Conservation (phyloP, 2,888 invertebrate species). For the Trypoxylon attenuatum region DNA sequence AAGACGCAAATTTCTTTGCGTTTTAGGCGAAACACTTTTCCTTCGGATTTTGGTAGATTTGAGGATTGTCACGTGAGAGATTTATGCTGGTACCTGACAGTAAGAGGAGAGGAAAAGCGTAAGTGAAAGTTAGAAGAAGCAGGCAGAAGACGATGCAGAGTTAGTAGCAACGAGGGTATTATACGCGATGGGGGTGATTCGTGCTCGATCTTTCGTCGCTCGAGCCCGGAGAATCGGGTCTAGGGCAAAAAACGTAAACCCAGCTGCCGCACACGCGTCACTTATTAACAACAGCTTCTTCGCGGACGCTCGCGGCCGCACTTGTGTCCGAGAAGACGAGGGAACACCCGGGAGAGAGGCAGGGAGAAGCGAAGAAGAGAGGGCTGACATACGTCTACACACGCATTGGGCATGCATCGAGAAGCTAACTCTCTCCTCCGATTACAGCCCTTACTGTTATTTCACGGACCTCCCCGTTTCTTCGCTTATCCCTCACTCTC, state of each 20-base stretch:
- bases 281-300: conserved; percentile 68
- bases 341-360: too few relatives aligned
- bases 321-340: conserved; percentile 52
- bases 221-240: conserved; percentile 55
- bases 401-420: too few relatives aligned
- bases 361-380: too few relatives aligned
- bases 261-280: conserved; percentile 73
- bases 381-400: too few relatives aligned
- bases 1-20: too few relatives aligned
- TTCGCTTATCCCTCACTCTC: background rate
- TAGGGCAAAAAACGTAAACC: conserved; percentile 63
- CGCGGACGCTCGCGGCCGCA: conserved; percentile 45
- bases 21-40: too few relatives aligned
- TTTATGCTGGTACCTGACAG: too few relatives aligned
- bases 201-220: conserved; percentile 61
- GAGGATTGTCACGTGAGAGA: too few relatives aligned
- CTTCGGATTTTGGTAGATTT: too few relatives aligned
- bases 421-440: conserved; percentile 52
- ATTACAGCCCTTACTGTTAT: conserved; percentile 50
- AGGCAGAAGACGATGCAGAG: conserved; percentile 25
- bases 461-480: conserved; percentile 30
- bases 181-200: conserved; percentile 30
- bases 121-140: conserved; percentile 16
- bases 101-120: conserved; percentile 12
- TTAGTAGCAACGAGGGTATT: too few relatives aligned